These are phyloP conservation scores for Catharus ustulatus DNA, from an alignment of 2,797 vertebrate species.

Conservation along the genomic window DNA sequence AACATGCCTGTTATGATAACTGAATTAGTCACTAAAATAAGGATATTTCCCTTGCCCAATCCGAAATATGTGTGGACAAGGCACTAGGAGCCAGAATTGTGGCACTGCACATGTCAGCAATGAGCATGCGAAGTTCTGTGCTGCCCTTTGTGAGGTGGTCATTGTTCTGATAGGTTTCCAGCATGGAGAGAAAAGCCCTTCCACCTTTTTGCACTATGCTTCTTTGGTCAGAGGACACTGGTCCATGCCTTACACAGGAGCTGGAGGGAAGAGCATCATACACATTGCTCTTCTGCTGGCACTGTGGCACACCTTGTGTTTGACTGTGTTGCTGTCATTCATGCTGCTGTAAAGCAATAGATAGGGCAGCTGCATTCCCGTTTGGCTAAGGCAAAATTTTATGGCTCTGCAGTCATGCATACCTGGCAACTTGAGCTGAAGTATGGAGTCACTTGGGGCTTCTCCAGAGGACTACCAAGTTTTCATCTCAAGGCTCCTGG, in stretches of 20 bases:
- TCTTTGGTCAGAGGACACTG: neutral
- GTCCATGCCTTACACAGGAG: neutral
- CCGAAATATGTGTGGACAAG: accelerated
- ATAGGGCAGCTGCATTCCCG: accelerated
- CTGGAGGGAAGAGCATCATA: neutral
- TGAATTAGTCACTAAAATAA: neutral
- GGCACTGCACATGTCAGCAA: neutral
- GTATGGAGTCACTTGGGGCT: neutral
- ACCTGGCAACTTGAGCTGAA: neutral
- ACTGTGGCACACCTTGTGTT: neutral
- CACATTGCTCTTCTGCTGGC: neutral
- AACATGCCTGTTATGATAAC: neutral
- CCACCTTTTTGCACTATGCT: neutral
- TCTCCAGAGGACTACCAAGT: neutral
- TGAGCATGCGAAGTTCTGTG: neutral
- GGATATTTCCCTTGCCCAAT: neutral
- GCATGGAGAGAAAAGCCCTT: neutral
- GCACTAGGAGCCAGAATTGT: neutral
- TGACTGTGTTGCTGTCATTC: accelerated
- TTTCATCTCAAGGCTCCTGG: neutral
- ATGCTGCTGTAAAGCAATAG: neutral
- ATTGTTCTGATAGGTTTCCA: neutral
- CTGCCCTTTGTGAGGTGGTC: neutral
- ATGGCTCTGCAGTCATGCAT: neutral
- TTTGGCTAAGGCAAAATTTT: neutral